Conservation (phyloP, 1,140 invertebrate genomes). For the Triops cancriformis region DNA sequence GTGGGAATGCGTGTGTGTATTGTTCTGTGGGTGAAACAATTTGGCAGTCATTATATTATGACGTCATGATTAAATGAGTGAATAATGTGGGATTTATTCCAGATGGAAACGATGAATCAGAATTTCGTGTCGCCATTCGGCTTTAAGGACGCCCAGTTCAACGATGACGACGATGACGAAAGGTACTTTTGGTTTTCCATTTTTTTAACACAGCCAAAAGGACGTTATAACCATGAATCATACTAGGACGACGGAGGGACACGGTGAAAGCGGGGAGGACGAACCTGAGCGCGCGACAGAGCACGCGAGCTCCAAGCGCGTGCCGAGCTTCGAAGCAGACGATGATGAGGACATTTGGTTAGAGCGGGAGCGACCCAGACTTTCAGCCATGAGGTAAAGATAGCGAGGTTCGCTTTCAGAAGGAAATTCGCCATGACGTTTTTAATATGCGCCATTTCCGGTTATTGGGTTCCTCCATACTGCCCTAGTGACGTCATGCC, state of each 20-base stretch:
- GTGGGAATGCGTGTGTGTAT: slow-evolving; percentile 18
- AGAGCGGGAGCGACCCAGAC: neutral
- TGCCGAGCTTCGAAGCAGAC: neutral
- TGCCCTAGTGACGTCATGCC: too few species aligned
- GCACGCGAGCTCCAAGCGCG: neutral
- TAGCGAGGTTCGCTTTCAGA: too few species aligned
- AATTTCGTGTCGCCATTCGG: slow-evolving; percentile 55
- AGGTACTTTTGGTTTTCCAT: neutral
- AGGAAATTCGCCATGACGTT: too few species aligned
- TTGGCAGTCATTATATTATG: slow-evolving; percentile 25
- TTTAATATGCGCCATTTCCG: too few species aligned
- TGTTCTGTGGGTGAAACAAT: neutral
- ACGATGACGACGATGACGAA: slow-evolving; percentile 48
- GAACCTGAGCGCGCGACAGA: neutral
- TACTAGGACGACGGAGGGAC: neutral
- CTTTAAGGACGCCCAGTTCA: slow-evolving; percentile 57
- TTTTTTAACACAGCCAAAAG: neutral
- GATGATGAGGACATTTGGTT: neutral
- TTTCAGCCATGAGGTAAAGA: slow-evolving; percentile 1
- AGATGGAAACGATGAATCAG: slow-evolving; percentile 51
- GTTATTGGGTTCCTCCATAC: too few species aligned
- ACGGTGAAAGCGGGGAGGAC: neutral
- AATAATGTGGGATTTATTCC: slow-evolving; percentile 50
- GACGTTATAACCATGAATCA: neutral
- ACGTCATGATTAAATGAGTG: slow-evolving; percentile 32